These are phyloP conservation scores for Barypeithes pellucidus DNA, from an alignment of 2,888 invertebrate genomes.

Conservation along the genomic window DNA sequence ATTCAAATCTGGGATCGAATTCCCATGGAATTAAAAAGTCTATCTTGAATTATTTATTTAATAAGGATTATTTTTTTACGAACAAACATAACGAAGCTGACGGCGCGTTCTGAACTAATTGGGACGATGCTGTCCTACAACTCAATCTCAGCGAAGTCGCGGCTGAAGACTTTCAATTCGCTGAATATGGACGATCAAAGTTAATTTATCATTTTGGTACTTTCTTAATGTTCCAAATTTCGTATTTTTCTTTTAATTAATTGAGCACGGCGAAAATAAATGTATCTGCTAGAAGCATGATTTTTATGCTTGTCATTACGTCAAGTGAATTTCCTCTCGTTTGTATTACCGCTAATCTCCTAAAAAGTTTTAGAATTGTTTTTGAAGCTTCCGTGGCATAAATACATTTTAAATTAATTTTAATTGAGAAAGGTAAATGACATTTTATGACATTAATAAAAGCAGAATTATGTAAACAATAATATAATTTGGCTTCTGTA, in stretches of 20 bases:
- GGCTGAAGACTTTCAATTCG: no score
- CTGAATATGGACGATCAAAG: no score
- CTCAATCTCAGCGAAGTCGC: no score
- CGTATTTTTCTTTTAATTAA: not conserved
- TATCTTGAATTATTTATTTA: no score
- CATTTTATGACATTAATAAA: not conserved
- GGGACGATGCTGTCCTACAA: no score
- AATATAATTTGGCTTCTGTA: not conserved
- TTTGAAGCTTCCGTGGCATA: not conserved
- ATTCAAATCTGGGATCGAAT: no score
- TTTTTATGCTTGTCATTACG: not conserved
- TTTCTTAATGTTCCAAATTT: no score
- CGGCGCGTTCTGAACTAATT: no score
- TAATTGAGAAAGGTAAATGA: conserved; percentile 7
- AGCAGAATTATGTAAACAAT: not conserved
- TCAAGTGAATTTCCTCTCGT: not conserved
- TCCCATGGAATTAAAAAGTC: no score
- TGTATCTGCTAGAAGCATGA: not conserved
- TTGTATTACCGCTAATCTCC: conserved; percentile 1
- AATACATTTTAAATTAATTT: not conserved
- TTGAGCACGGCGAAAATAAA: not conserved
- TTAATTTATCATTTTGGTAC: no score
- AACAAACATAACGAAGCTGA: no score
- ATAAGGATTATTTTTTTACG: no score
- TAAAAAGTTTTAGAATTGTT: not conserved